Base-by-base conservation (phyloP, 2,888 invertebrate genomes). In the Drosophila rubida region DNA sequence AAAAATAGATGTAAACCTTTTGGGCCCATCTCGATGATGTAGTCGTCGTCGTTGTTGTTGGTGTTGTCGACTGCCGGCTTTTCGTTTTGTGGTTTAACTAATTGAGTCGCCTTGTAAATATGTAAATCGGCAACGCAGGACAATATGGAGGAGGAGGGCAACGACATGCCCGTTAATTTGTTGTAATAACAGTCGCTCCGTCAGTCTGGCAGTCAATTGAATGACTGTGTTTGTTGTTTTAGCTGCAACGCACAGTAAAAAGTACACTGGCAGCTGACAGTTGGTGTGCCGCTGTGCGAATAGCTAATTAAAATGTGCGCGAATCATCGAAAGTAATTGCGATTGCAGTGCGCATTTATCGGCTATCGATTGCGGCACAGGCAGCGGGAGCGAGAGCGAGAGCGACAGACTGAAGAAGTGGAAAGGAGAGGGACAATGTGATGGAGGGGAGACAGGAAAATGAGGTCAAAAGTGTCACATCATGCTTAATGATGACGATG, bases 11-110 rank as follows among this genome's bases (percentile, higher is more conserved):
- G 71, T 74, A 81, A 76, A 84, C 66, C 72, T 78, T 75, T 41
- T 16, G 42, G 35, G 32, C 23, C 55, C n/a, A 37, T 5, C 8
- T 13, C 53, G 45, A 41, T 27, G 54, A 49, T 27, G 46, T 16
- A 9, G 22, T 5, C 8, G 6, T 4, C 14, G 50, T 39, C 14
- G 9, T 27, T 27, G 35, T 45, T 9, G 46, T 25, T 22, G 49
- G 13, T 23, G 37, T 19, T 22, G 48, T 32, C 32, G 27, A 41
- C 27, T 27, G n/a, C n/a, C 82, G 78, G 76, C 84, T 86, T 86
- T 89, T 65, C 82, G 83, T 89, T 89, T 89, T 91, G 91, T 83
- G 91, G 91, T 91, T 91, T 90, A 90, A 91, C 91, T 91, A 91
- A 91, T 91, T 91, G 91, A 91, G 90, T 90, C 84, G 83, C 84